A percentile compares a stretch with the other conserved stretches of the same genome.
phyloP scores from a whole-genome alignment of 2,888 invertebrate genomes.

The Phanerotoma sp. region DNA sequence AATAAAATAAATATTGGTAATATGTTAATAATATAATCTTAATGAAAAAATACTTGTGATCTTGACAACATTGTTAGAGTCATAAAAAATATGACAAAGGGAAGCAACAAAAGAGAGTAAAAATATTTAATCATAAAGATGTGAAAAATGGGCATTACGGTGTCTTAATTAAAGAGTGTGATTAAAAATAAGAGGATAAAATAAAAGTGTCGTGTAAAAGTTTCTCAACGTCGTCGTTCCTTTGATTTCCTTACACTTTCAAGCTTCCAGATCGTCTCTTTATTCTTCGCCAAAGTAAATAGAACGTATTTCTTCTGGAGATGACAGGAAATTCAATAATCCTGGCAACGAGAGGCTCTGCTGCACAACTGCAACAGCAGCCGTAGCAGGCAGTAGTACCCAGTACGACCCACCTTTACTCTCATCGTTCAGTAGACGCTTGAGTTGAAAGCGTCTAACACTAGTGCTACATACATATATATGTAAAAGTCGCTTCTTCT shows the following conservation, averaged over 20 bases:
- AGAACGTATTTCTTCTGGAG: slow-evolving; percentile 55
- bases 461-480: no score
- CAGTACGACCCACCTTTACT: not conserved
- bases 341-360: slow-evolving; percentile 42
- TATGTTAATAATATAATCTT: no score
- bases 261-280: slow-evolving; percentile 5
- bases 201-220: not conserved
- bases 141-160: not conserved
- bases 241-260: slow-evolving; percentile 24
- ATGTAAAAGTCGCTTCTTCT: no score
- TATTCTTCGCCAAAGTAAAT: slow-evolving; percentile 42
- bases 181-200: not conserved
- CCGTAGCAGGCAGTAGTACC: no score
- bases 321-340: slow-evolving; percentile 56
- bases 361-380: slow-evolving; percentile 12
- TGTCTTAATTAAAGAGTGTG: slow-evolving; percentile 2
- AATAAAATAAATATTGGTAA: no score
- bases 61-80: no score
- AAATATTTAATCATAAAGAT: not conserved
- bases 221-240: slow-evolving; percentile 1
- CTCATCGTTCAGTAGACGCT: not conserved
- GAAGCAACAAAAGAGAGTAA: no score
- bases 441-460: slow-evolving; percentile 1
- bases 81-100: no score
- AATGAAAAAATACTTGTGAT: no score